Percentiles rank a stretch among this genome's conserved stretches.
These are phyloP conservation scores for Lucifuga dentata DNA, from an alignment of 2,113 vertebrate species.

Conservation along the genomic window DNA sequence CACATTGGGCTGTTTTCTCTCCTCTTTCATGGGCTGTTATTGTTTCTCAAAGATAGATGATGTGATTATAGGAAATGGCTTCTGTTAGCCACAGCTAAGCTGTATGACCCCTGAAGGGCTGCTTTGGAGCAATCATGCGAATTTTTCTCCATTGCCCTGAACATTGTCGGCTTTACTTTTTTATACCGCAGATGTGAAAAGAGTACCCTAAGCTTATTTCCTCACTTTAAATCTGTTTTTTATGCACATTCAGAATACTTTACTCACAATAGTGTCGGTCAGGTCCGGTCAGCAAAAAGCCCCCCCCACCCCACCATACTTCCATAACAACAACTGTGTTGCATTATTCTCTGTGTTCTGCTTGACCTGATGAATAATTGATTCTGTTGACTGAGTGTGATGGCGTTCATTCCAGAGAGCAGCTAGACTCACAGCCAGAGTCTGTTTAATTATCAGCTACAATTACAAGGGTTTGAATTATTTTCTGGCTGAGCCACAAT, in stretches of 20 bases:
- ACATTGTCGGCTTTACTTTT: background rate
- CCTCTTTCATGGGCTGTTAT: conserved; percentile 3
- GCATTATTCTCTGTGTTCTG: conserved; percentile 14
- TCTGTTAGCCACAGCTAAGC: conserved; percentile 27
- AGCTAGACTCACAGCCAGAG: conserved; percentile 47
- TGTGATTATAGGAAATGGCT: conserved; percentile 50
- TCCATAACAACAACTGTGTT: conserved; percentile 7
- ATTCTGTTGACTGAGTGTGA: conserved; percentile 60
- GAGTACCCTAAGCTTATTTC: background rate
- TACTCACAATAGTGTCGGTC: conserved; percentile 1
- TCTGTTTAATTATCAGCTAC: conserved; percentile 43
- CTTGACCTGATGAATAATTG: conserved; percentile 64
- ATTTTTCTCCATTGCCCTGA: conserved; percentile 15
- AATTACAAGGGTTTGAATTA: background rate
- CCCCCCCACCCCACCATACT: conserved; percentile 7
- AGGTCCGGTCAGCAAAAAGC: too few relatives aligned
- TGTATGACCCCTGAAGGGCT: conserved; percentile 10
- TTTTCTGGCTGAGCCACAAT: too few relatives aligned
- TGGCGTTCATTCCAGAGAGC: conserved; percentile 37
- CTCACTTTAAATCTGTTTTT: background rate
- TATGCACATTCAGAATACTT: background rate
- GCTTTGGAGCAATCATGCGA: conserved; percentile 12
- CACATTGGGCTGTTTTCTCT: conserved; percentile 2
- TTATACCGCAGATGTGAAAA: background rate
- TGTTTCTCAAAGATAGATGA: conserved; percentile 45